Percentiles rank a stretch among this genome's conserved stretches.
phyloP scores from a whole-genome alignment of 1,140 invertebrate genomes.

The Galleria mellonella region DNA sequence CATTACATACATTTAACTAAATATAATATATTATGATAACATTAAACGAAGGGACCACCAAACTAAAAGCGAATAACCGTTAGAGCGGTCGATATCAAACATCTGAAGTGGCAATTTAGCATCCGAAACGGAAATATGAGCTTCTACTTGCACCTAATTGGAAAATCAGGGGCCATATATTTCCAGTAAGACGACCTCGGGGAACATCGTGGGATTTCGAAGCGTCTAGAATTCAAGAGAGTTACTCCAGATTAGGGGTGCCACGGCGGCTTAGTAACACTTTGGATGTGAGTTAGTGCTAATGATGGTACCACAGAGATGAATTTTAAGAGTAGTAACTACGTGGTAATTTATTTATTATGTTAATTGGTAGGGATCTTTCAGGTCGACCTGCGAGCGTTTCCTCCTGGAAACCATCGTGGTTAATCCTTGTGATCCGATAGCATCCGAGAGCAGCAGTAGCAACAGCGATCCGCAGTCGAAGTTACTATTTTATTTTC shows the following conservation, averaged over 20 bases:
- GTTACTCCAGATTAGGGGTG: conserved; percentile 30
- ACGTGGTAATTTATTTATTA: too few relatives aligned
- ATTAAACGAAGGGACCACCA: not conserved
- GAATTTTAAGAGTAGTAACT: too few relatives aligned
- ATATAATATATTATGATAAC: not conserved
- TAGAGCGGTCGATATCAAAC: conserved; percentile 6
- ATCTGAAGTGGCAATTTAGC: conserved; percentile 29
- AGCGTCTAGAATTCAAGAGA: conserved; percentile 24
- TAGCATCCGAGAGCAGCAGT: too few relatives aligned
- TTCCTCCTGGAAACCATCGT: too few relatives aligned
- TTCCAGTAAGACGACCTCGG: conserved; percentile 18
- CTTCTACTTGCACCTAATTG: conserved; percentile 50
- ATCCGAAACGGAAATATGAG: conserved; percentile 45
- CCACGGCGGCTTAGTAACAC: not conserved
- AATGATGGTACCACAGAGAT: too few relatives aligned
- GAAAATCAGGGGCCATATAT: conserved; percentile 54
- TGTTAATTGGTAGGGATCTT: too few relatives aligned
- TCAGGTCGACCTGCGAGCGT: too few relatives aligned
- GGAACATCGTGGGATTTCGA: conserved; percentile 35
- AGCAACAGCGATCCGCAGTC: not conserved
- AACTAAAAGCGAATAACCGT: not conserved
- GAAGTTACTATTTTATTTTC: too few relatives aligned
- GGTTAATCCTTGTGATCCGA: too few relatives aligned
- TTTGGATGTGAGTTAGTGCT: not conserved
- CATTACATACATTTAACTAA: too few relatives aligned